Conservation (phyloP, 2,888 invertebrate genomes). For the Diachrysia chrysitis region DNA sequence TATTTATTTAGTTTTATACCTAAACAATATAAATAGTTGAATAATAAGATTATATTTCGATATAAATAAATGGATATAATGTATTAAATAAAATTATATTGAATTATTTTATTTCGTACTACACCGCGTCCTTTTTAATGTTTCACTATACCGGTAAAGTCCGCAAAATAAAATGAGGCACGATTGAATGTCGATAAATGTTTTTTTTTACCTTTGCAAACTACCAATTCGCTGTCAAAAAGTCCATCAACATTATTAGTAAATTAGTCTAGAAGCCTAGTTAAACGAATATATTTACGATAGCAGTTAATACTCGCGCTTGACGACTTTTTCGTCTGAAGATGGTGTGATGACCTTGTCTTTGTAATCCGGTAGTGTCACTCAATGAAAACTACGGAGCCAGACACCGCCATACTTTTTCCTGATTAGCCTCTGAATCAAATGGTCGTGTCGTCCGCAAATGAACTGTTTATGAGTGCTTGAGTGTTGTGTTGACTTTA, state of each 20-base stretch:
- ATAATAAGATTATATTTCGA: too few species aligned
- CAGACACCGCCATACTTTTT: slow-evolving; percentile 64
- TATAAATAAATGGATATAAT: too few species aligned
- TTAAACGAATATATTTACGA: not conserved
- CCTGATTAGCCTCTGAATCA: slow-evolving; percentile 70
- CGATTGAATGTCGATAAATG: too few species aligned
- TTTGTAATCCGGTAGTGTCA: slow-evolving; percentile 64
- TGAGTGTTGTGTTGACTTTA: slow-evolving; percentile 38
- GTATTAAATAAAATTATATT: too few species aligned
- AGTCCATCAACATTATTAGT: too few species aligned
- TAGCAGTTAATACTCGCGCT: not conserved
- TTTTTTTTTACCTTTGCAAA: too few species aligned
- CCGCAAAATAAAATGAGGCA: too few species aligned
- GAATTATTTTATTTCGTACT: too few species aligned
- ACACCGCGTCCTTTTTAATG: too few species aligned
- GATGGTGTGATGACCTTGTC: slow-evolving; percentile 57
- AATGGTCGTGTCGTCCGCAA: slow-evolving; percentile 66
- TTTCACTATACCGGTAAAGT: too few species aligned
- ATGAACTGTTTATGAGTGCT: slow-evolving; percentile 27
- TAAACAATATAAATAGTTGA: not conserved
- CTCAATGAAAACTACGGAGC: slow-evolving; percentile 65
- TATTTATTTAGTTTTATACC: not conserved
- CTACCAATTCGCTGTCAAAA: too few species aligned
- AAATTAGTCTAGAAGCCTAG: too few species aligned
- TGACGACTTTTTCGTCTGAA: slow-evolving; percentile 70